Conservation (phyloP, 2,113 vertebrate genomes). For the Poecilia latipinna region DNA sequence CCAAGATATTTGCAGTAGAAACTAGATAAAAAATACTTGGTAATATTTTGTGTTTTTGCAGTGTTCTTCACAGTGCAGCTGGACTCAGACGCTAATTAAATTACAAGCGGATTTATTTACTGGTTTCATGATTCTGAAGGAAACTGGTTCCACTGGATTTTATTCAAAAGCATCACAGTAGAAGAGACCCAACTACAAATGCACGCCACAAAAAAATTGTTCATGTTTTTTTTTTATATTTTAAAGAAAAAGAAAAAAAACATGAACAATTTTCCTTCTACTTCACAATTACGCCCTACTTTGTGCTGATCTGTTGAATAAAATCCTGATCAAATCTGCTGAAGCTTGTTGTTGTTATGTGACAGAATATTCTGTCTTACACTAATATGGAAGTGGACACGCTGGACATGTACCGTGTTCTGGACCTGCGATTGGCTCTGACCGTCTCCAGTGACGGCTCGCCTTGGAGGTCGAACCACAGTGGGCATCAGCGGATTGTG, state of each 20-base stretch:
- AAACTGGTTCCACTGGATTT: background rate
- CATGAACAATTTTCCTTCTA: background rate
- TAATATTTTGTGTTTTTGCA: no score
- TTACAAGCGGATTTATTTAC: background rate
- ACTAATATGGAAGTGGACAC: background rate
- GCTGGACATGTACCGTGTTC: constrained; percentile 82
- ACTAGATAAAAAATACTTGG: no score
- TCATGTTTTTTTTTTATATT: background rate
- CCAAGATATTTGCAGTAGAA: no score
- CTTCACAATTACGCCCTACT: background rate
- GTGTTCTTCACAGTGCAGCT: no score
- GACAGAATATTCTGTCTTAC: background rate
- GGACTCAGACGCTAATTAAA: no score
- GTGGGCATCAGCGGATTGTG: constrained; percentile 96
- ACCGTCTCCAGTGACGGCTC: constrained; percentile 76
- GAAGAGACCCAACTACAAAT: background rate
- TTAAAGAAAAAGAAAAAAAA: background rate
- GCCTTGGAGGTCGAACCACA: constrained; percentile 91
- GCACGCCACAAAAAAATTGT: background rate
- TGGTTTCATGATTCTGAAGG: background rate
- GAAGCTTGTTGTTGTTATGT: no score
- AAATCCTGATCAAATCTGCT: no score
- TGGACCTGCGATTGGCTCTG: constrained; percentile 73
- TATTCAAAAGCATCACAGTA: background rate
- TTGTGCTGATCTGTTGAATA: background rate